Base-by-base conservation (phyloP, 2,888 invertebrate species). In the Lepidocyrtinus sp. region DNA sequence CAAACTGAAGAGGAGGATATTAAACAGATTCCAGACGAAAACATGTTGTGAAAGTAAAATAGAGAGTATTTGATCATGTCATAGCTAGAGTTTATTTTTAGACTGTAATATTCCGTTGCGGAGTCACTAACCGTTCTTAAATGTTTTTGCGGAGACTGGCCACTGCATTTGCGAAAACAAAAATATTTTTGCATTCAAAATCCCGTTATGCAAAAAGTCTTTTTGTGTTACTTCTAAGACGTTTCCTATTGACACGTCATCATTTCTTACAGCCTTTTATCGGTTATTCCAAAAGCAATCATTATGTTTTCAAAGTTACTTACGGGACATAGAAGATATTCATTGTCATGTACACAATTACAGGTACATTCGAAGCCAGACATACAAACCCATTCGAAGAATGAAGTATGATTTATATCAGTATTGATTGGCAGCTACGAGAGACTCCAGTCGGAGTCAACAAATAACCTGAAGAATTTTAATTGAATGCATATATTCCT, bases 361-460 rank as follows among this genome's bases (percentile, higher is more conserved):
- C 17, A 2, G 17, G 2, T 50, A 50, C 50, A 50, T 50, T 36
- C 12, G 36, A 36, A 36, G 36, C 5, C 36, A 36, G 36, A 5
- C 12, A 7, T 36, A 36, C 36, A 36, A 36, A 17, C 17, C 50
- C n/a, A n/a, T n/a, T n/a, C n/a, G n/a, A n/a, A 50, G 2, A 50
- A 50, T 50, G 50, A 12, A 50, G 50, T 59, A 55, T 74, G 65
- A 74, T 74, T 74, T 55, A 74, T 74, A 74, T 74, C 55, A 22
- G 50, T 36, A 46, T 55, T 74, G 73, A 74, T 74, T 74, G 73
- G 73, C 73, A 74, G 45, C 26, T 74, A 22, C 24, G 65, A 50
- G 50, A 50, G n/a, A 36, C 12, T 50, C 50, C 50, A 50, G 50
- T 50, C 50, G n/a, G n/a, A 50, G n/a, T n/a, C n/a, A n/a, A 7